Percentiles rank a stretch among this genome's conserved stretches.
phyloP scores from a whole-genome alignment of 2,113 vertebrate genomes.

The Erpornis zantholeuca region DNA sequence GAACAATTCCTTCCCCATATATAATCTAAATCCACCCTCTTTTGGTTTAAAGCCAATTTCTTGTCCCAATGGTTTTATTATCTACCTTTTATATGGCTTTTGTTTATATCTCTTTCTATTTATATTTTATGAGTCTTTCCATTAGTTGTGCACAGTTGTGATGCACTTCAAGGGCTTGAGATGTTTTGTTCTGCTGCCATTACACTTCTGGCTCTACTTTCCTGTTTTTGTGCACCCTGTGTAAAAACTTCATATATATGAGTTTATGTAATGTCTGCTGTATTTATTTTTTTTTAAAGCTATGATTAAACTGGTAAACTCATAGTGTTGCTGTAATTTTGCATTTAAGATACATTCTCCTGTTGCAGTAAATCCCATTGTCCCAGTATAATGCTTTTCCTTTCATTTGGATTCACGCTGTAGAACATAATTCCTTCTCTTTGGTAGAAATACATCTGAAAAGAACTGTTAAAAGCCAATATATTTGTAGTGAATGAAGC shows the following conservation, averaged over 20 bases:
- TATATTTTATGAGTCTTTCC: background rate
- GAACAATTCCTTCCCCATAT: background rate
- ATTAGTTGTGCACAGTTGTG: background rate
- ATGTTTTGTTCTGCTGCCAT: background rate
- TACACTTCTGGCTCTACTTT: background rate
- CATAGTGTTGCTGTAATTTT: background rate
- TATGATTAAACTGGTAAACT: background rate
- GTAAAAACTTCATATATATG: background rate
- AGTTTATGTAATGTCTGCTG: background rate
- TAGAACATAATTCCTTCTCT: background rate
- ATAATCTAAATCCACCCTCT: background rate
- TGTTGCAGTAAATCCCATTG: background rate
- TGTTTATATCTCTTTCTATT: background rate
- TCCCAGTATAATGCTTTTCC: background rate
- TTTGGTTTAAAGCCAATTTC: background rate
- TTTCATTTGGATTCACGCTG: background rate
- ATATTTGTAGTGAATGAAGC: background rate
- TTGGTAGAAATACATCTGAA: background rate
- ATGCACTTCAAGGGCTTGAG: background rate
- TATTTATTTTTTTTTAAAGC: background rate
- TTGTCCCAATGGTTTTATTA: background rate
- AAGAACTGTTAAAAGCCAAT: background rate
- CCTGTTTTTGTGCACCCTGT: background rate
- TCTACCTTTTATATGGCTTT: background rate
- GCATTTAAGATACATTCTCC: background rate